Base-by-base conservation (phyloP, 2,888 invertebrate species). In the Oasisia sp. region DNA sequence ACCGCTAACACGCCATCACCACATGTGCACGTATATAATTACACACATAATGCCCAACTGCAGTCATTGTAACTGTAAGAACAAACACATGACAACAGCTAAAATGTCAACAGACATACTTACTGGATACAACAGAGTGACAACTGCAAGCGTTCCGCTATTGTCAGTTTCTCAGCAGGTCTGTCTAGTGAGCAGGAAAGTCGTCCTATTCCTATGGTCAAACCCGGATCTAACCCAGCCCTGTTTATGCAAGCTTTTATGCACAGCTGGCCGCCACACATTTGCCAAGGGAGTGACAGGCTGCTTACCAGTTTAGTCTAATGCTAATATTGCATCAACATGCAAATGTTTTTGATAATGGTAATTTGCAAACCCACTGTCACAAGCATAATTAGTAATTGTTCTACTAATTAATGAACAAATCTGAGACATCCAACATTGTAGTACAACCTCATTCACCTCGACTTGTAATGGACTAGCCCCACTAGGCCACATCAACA, bases 141-240 rank as follows among this genome's bases (percentile, higher is more conserved):
- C 74, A 74, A 74, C 74, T 74, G 74, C 74, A 74, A 74, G 19
- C 74, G 74, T 74, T 74, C 74, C 74, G n/a, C 27, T 74, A 74
- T n/a, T 74, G 74, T 74, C 74, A 19, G 27, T 74, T 19, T 74
- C 74, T 74, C 74, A 0, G 74, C 27, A 27, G 74, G 27, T 74
- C 74, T 74, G 74, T 74, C 74, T 74, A 7, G 5, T 74, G 19
- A 74, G 74, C 74, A 74, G 74, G 74, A 74, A 5, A 74, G 27
- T 74, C 27, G 74, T 74, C 74, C 74, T 74, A 74, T 74, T 74
- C 19, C 19, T 74, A 74, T n/a, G n/a, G 74, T 74, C 27, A 74
- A 74, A 74, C 74, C 74, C 74, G 74, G 74, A 74, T 74, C 74
- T 74, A 74, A 74, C 74, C 74, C 74, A 27, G 74, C 74, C 74